Evolutionary conservation across 2,888 invertebrate species (phyloP).

Genomic region (Gibbula magus): DNA sequence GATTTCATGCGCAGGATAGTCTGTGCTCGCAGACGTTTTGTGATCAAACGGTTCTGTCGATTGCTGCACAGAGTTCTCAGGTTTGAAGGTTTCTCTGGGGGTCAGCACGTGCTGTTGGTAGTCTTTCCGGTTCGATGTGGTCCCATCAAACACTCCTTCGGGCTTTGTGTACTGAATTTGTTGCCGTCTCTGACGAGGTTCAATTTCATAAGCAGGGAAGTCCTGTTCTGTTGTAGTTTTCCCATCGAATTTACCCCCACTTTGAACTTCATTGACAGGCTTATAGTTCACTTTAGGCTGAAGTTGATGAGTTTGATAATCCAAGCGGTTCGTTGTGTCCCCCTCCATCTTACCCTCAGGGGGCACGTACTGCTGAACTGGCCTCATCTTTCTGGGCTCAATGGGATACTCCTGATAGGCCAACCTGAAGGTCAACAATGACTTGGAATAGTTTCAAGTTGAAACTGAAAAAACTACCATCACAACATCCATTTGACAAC

Average conservation of each 20-base stretch:
- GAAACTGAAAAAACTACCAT: too few species aligned
- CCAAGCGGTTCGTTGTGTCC: conserved; percentile 50
- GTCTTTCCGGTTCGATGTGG: conserved; percentile 56
- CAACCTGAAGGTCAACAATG: neutral
- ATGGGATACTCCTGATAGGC: conserved; percentile 23
- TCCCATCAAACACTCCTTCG: conserved; percentile 62
- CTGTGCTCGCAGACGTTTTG: conserved; percentile 56
- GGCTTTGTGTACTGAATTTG: conserved; percentile 55
- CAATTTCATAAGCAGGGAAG: conserved; percentile 56
- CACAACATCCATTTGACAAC: too few species aligned
- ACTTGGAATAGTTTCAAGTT: too few species aligned
- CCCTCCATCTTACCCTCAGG: conserved; percentile 26
- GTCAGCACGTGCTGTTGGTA: conserved; percentile 31
- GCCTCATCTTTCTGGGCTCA: conserved; percentile 14
- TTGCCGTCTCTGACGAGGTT: conserved; percentile 55
- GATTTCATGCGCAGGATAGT: neutral
- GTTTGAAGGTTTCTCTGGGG: conserved; percentile 31
- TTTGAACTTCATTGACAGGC: conserved; percentile 67
- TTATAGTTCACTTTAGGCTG: conserved; percentile 63
- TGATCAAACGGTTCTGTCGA: conserved; percentile 40
- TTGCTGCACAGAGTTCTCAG: neutral
- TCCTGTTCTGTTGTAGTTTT: conserved; percentile 68
- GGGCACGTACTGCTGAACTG: neutral
- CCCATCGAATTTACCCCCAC: conserved; percentile 68
- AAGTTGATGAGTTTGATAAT: conserved; percentile 57